phyloP scores from a whole-genome alignment of 2,113 vertebrate species.

The Takifugu flavidus region DNA sequence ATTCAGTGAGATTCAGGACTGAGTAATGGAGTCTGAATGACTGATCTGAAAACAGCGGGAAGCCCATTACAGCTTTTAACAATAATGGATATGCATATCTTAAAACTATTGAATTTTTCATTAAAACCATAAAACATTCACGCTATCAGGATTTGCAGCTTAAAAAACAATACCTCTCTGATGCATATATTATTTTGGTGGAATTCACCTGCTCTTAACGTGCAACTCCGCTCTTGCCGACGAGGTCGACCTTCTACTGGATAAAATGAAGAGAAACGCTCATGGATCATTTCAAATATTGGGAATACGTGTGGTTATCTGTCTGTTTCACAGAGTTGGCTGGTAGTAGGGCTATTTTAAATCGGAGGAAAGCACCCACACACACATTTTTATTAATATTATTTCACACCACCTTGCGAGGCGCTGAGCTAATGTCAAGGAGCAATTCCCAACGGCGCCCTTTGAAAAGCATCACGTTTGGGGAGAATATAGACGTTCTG shows the following conservation, averaged over 20 bases:
- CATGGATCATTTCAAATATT: background rate
- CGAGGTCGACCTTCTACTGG: background rate
- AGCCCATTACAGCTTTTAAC: background rate
- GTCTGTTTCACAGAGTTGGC: background rate
- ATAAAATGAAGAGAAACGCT: background rate
- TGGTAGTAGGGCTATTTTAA: background rate
- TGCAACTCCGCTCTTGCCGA: slow-evolving; percentile 3
- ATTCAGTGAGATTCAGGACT: background rate
- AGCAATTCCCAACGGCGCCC: slow-evolving; percentile 7
- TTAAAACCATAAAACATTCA: slow-evolving; percentile 23
- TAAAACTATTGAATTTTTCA: slow-evolving; percentile 27
- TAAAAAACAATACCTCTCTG: slow-evolving; percentile 17
- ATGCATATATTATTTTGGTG: slow-evolving; percentile 16
- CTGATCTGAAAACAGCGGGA: too few relatives aligned
- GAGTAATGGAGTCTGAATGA: background rate
- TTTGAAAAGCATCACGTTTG: slow-evolving; percentile 7
- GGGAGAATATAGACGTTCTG: background rate
- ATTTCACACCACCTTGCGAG: slow-evolving; percentile 3
- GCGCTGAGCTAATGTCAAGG: background rate
- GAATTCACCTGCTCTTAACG: slow-evolving; percentile 9
- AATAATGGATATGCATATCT: slow-evolving; percentile 12
- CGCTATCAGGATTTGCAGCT: slow-evolving; percentile 4
- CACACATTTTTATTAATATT: background rate
- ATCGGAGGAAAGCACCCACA: too few relatives aligned
- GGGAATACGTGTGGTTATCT: background rate